Conservation (phyloP, 2,797 vertebrate species). For the Alfaro cultratus region DNA sequence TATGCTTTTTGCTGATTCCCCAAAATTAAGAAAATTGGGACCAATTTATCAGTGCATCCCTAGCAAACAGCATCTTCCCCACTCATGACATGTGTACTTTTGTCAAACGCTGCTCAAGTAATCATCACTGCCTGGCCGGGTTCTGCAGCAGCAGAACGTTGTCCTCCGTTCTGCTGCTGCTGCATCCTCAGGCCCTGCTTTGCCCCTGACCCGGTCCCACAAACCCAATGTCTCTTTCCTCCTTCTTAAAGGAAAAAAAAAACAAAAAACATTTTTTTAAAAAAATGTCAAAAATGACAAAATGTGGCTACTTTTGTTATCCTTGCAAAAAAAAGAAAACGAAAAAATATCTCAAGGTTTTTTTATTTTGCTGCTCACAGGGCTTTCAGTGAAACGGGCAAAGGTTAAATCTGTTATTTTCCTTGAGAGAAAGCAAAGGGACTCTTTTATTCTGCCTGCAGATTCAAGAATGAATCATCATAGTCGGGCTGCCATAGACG, state of each 20-base stretch:
- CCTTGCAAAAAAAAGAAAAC: neutral
- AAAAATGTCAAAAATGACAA: conserved; percentile 9
- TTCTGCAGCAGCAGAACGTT: too few species aligned
- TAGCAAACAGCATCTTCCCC: conserved; percentile 4
- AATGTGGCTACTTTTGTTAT: conserved; percentile 29
- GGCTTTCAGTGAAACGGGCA: conserved; percentile 58
- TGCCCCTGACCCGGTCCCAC: conserved; percentile 30
- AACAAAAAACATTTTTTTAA: neutral
- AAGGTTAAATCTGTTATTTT: conserved; percentile 77
- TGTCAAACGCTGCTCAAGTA: conserved; percentile 24
- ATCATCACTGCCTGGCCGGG: conserved; percentile 29
- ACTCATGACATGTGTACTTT: conserved; percentile 26
- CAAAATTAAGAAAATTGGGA: neutral
- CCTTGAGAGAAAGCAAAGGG: conserved; percentile 62
- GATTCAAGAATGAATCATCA: conserved; percentile 77
- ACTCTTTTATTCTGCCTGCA: conserved; percentile 63
- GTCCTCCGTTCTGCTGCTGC: neutral
- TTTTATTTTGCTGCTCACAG: conserved; percentile 44
- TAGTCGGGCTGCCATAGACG: conserved; percentile 49
- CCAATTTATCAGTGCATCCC: neutral
- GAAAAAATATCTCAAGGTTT: conserved; percentile 36
- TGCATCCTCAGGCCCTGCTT: conserved; percentile 15
- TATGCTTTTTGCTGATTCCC: neutral
- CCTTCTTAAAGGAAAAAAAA: conserved; percentile 16
- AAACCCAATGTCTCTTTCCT: conserved; percentile 19